Evolutionary conservation across 2,113 vertebrate genomes (phyloP).

Genomic region (Tringa solitaria): DNA sequence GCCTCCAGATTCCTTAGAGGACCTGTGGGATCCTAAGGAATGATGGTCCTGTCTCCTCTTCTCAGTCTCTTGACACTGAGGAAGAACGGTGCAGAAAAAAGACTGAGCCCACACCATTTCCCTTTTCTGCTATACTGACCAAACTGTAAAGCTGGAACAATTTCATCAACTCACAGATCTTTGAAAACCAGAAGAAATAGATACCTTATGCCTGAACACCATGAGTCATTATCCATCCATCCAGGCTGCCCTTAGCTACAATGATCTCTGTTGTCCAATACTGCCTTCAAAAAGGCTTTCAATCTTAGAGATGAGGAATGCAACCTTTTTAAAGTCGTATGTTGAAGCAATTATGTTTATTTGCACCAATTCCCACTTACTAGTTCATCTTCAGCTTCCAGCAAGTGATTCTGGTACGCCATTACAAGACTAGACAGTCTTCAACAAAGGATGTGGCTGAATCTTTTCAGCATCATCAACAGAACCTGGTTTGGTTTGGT

Average conservation of each 20-base stretch:
- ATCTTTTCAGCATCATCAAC: not conserved
- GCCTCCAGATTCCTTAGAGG: slow-evolving; percentile 25
- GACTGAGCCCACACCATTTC: slow-evolving; percentile 43
- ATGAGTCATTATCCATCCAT: not conserved
- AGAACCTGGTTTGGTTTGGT: not conserved
- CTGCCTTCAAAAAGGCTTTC: not conserved
- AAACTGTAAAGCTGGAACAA: slow-evolving; percentile 20
- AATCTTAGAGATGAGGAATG: not conserved
- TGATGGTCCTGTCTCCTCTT: slow-evolving; percentile 47
- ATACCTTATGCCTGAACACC: not conserved
- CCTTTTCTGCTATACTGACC: slow-evolving; percentile 16
- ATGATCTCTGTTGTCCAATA: not conserved
- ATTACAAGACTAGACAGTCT: not conserved
- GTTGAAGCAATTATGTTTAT: not conserved
- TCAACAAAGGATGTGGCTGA: not conserved
- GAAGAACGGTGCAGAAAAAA: slow-evolving; percentile 56
- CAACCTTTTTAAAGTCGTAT: not conserved
- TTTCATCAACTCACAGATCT: not conserved
- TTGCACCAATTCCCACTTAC: not conserved
- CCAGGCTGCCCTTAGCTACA: not conserved
- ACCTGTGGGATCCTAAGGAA: slow-evolving; percentile 48
- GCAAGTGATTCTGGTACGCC: not conserved
- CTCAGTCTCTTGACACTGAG: slow-evolving; percentile 58
- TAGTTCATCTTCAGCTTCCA: slow-evolving; percentile 2
- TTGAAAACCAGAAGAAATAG: not conserved